These are phyloP conservation scores for Drosophila mettleri DNA, from an alignment of 2,888 invertebrate genomes.

Conservation along the genomic window DNA sequence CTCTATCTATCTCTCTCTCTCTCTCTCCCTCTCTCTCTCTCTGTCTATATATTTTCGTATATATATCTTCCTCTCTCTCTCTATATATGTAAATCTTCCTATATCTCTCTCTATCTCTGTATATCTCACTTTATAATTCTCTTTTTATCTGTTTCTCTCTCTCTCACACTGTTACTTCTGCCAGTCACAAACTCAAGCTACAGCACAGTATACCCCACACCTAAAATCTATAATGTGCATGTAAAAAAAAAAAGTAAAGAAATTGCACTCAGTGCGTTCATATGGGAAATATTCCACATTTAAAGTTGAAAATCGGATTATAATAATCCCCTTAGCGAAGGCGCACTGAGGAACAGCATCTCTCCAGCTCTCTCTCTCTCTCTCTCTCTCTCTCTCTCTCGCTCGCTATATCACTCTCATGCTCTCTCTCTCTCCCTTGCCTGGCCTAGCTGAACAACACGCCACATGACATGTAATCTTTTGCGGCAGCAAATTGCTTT, in stretches of 20 bases:
- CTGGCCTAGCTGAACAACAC: not conserved
- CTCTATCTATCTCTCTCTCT: not conserved
- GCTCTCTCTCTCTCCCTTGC: not conserved
- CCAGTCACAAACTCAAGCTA: not conserved
- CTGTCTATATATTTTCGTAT: too few relatives aligned
- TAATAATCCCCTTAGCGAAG: conserved; percentile 64
- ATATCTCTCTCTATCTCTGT: too few relatives aligned
- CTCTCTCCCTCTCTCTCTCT: not conserved
- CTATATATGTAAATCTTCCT: not conserved
- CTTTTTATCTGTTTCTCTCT: not conserved
- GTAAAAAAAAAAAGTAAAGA: conserved; percentile 10
- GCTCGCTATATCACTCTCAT: not conserved
- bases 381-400: not conserved
- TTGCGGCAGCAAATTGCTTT: conserved; percentile 62
- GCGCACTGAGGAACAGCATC: conserved; percentile 11
- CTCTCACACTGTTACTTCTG: not conserved
- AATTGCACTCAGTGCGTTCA: conserved; percentile 43
- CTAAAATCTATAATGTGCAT: not conserved
- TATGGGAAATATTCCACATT: conserved; percentile 48
- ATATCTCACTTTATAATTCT: too few relatives aligned
- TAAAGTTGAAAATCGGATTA: conserved; percentile 79
- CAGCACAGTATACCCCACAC: not conserved
- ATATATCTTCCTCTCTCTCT: not conserved
- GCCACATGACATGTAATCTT: conserved; percentile 66
- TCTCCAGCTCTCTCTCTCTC: too few relatives aligned